Conservation (phyloP, 1,140 invertebrate genomes). For the Zaprionus inermis region DNA sequence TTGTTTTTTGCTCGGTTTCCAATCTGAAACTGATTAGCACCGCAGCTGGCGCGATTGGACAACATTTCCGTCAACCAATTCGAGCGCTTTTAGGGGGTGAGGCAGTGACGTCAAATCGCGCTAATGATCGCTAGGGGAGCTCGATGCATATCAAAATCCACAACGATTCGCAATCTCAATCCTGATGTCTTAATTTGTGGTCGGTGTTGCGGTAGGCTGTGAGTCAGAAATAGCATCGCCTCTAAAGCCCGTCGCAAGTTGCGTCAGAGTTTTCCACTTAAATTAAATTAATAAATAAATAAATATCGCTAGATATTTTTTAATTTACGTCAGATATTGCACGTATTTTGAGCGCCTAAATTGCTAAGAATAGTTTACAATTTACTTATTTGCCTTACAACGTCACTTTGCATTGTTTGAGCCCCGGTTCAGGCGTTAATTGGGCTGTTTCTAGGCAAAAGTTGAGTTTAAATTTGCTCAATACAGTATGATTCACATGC, state of each 20-base stretch:
- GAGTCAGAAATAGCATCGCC: slow-evolving; percentile 6
- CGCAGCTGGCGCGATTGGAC: slow-evolving; percentile 6
- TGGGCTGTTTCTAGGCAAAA: neutral
- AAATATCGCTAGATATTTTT: neutral
- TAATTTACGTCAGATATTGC: neutral
- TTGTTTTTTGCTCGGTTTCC: slow-evolving; percentile 54
- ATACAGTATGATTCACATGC: slow-evolving; percentile 52
- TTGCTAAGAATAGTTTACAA: neutral
- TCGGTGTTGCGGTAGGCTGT: slow-evolving; percentile 48
- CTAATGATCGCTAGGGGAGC: slow-evolving; percentile 3
- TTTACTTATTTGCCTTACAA: neutral
- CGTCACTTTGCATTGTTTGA: neutral
- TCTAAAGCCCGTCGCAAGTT: slow-evolving; percentile 2
- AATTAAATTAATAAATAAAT: slow-evolving; percentile 2
- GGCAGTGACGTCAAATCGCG: slow-evolving; percentile 29
- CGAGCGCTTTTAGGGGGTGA: slow-evolving; percentile 9
- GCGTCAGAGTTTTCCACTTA: slow-evolving; percentile 18
- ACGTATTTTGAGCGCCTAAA: neutral
- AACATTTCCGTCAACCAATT: slow-evolving; percentile 51
- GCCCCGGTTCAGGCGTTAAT: slow-evolving; percentile 22
- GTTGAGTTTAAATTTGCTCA: neutral
- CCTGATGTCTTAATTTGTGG: slow-evolving; percentile 30
- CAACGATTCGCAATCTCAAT: too few species aligned
- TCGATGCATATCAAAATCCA: neutral
- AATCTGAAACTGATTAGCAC: slow-evolving; percentile 50